Percentiles rank a stretch among this genome's conserved stretches.
Evolutionary conservation across 2,888 invertebrate genomes (phyloP).

Genomic region (Lasioglossum morio): DNA sequence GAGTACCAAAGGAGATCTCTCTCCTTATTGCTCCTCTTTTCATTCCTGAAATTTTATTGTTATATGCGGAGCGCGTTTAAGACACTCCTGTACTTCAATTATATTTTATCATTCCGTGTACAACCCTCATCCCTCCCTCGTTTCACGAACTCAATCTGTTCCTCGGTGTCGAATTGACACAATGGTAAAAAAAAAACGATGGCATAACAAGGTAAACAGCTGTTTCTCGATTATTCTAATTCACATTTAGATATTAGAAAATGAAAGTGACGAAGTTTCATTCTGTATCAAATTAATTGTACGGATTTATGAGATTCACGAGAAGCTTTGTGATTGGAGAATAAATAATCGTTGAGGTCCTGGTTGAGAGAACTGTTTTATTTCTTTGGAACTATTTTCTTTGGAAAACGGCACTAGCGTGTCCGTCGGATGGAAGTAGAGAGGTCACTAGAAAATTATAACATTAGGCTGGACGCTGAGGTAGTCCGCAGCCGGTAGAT

Average conservation of each 20-base stretch:
- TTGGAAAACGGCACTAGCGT: neutral
- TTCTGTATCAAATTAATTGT: too few species aligned
- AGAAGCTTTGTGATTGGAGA: neutral
- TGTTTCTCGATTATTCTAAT: too few species aligned
- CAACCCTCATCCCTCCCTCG: too few species aligned
- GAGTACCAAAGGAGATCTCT: constrained; percentile 5
- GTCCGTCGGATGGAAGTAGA: neutral
- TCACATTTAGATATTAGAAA: too few species aligned
- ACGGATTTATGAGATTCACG: neutral
- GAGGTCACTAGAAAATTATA: constrained; percentile 39
- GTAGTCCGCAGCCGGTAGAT: constrained; percentile 52
- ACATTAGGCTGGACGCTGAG: constrained; percentile 42
- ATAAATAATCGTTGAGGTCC: too few species aligned
- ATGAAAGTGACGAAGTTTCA: too few species aligned
- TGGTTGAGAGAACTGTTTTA: neutral
- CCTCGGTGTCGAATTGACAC: too few species aligned
- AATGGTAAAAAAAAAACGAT: too few species aligned
- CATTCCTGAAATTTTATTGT: constrained; percentile 20
- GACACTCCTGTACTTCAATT: neutral
- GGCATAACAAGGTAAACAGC: too few species aligned
- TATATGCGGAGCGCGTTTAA: neutral
- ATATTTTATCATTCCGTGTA: neutral
- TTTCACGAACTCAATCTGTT: too few species aligned
- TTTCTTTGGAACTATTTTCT: too few species aligned
- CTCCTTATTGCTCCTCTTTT: constrained; percentile 4